Percentiles rank a stretch among this genome's conserved stretches.
These are phyloP conservation scores for Dermochelys coriacea DNA, from an alignment of 2,797 vertebrate genomes.

Conservation along the genomic window DNA sequence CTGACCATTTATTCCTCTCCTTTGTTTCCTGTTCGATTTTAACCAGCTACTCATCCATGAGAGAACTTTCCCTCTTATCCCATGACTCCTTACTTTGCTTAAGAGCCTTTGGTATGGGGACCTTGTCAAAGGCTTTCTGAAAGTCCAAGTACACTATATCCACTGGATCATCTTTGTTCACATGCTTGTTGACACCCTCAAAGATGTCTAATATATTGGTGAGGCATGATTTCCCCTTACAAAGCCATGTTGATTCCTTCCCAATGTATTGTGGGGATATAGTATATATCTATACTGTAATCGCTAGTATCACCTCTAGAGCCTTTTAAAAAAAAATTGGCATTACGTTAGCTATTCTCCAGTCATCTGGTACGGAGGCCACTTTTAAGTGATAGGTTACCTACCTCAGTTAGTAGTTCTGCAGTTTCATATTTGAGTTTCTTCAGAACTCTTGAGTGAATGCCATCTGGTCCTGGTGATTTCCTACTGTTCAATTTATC, in stretches of 20 bases:
- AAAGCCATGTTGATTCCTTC: not conserved
- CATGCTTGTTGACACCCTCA: not conserved
- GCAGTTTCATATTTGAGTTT: not conserved
- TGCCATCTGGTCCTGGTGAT: not conserved
- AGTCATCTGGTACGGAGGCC: not conserved
- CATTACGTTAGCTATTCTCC: not conserved
- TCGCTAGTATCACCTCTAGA: not conserved
- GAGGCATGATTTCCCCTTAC: not conserved
- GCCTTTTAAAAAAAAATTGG: not conserved
- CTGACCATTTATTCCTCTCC: not conserved
- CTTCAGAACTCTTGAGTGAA: not conserved
- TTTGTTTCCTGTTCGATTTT: not conserved
- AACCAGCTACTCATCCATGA: not conserved
- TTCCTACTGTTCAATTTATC: not conserved
- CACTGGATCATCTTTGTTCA: not conserved
- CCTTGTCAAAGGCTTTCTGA: not conserved
- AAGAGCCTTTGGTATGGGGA: not conserved
- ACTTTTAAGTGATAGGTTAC: not conserved
- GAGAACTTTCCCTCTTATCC: not conserved
- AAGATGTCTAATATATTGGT: not conserved
- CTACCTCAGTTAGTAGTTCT: not conserved
- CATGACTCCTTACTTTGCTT: not conserved
- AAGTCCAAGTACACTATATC: not conserved
- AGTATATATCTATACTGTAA: too few relatives aligned
- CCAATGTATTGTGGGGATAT: not conserved